Evolutionary conservation across 2,797 vertebrate genomes (phyloP).

Genomic region (Crenichthys baileyi): DNA sequence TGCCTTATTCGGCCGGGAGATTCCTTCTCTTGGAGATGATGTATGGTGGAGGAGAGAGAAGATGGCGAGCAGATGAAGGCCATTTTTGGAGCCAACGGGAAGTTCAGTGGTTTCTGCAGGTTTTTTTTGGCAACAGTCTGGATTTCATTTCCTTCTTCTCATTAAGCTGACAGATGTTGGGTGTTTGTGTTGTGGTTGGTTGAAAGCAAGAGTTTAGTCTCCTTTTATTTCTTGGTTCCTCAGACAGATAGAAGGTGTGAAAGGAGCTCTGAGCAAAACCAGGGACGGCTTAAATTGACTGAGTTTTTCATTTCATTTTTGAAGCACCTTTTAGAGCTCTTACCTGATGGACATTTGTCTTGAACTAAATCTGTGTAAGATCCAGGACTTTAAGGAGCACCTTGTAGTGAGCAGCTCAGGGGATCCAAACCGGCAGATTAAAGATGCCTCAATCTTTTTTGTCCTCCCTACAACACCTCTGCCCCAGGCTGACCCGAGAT

Average conservation of each 20-base stretch:
- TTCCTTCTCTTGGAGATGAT: no score
- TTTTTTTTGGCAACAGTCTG: conserved; percentile 50
- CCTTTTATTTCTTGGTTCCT: neutral
- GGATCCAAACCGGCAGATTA: no score
- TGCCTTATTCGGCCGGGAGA: neutral
- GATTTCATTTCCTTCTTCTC: conserved; percentile 58
- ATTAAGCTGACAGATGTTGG: conserved; percentile 40
- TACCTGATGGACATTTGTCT: no score
- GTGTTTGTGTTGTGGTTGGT: conserved; percentile 1
- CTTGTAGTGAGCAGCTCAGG: no score
- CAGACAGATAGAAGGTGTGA: neutral
- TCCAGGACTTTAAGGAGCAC: no score
- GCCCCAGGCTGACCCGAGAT: no score
- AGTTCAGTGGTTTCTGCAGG: conserved; percentile 71
- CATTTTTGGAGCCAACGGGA: conserved; percentile 60
- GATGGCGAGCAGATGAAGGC: conserved; percentile 67
- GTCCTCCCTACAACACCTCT: no score
- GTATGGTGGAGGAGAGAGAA: conserved; percentile 25
- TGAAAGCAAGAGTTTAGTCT: no score
- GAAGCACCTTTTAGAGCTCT: no score
- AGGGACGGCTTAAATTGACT: neutral
- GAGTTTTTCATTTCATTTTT: neutral
- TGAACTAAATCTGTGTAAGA: no score
- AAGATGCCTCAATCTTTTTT: no score
- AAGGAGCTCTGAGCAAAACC: neutral